These are phyloP conservation scores for Enteromius radiatus DNA, from an alignment of 2,797 vertebrate species.

Conservation along the genomic window DNA sequence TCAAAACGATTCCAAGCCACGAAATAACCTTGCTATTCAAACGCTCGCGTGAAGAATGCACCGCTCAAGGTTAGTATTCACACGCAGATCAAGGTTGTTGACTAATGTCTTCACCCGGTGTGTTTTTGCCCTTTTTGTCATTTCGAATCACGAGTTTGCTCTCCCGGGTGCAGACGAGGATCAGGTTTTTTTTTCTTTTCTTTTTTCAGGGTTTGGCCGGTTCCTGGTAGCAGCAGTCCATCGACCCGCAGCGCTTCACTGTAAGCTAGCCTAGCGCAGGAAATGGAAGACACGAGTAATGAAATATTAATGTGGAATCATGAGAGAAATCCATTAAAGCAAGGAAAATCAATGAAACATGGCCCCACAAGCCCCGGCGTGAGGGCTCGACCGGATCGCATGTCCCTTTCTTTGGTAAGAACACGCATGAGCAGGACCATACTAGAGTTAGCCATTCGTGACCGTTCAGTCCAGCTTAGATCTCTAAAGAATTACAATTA, in stretches of 20 bases:
- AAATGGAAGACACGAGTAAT: constrained; percentile 67
- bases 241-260: constrained; percentile 55
- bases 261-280: constrained; percentile 58
- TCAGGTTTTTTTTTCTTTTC: neutral
- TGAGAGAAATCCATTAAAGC: constrained; percentile 68
- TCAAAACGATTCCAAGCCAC: neutral
- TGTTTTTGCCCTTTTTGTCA: constrained; percentile 11
- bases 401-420: constrained; percentile 42
- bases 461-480: neutral
- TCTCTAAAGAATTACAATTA: neutral
- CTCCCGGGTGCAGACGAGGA: constrained; percentile 4
- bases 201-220: neutral
- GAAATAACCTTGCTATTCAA: neutral
- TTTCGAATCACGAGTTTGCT: neutral
- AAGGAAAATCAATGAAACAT: constrained; percentile 64
- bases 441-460: neutral
- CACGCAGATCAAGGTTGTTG: neutral
- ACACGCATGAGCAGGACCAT: constrained; percentile 12
- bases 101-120: constrained; percentile 39
- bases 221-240: constrained; percentile 53
- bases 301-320: constrained; percentile 74
- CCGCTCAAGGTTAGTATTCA: constrained; percentile 18
- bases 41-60: neutral
- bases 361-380: neutral
- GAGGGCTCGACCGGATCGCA: constrained; percentile 31